Evolutionary conservation across 2,888 invertebrate genomes (phyloP), one percentile per base, ranked within the genome.

Genomic region (Malthinus seriepunctatus): DNA sequence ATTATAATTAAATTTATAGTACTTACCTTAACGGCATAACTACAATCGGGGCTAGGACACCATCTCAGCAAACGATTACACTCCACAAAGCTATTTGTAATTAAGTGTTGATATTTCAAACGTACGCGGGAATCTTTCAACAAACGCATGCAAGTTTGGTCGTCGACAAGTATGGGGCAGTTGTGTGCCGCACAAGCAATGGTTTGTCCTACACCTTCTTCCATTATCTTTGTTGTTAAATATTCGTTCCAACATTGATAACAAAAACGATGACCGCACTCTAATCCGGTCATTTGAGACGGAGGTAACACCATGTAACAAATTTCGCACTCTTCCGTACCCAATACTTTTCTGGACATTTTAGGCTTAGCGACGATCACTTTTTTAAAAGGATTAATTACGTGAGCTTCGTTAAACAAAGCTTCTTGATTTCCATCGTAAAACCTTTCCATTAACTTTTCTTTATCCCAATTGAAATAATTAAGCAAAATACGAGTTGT

Each of bases 401-500:
- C 95, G 78, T 95, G 90, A 65, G 97, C 97, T 80, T 96, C 94
- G 55, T 88, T 86, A 79, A 98, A 97, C 71, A 99, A 84, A 76
- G 93, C 90, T 70, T 97, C 97, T 77, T 94, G 95, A 81, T 97
- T 95, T 11, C 91, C 91, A 80, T 95, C 98, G 76, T 96, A 99
- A 80, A 90, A 97, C 77, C 93, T 88, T 81, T 99, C 99, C 90
- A 98, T 93, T 62, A 99, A 83, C 79, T 97, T 97, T 78, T 98
- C 98, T 80, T 96, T 97, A 79, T 99, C 98, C 99, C 99, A 99
- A 84, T 95, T 95, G 79, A 96, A 99, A 78, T 98, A 96, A 82
- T 97, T 97, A 70, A 99, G 83, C 70, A 99, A 84, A 80, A 98
- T 97, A 73, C 98, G 86, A 65, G 93, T 95, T 53, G 91, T 91